Evolutionary conservation across 2,797 vertebrate genomes (phyloP), one percentile per base, ranked within the genome.

Genomic region (Coregonus ussuriensis): DNA sequence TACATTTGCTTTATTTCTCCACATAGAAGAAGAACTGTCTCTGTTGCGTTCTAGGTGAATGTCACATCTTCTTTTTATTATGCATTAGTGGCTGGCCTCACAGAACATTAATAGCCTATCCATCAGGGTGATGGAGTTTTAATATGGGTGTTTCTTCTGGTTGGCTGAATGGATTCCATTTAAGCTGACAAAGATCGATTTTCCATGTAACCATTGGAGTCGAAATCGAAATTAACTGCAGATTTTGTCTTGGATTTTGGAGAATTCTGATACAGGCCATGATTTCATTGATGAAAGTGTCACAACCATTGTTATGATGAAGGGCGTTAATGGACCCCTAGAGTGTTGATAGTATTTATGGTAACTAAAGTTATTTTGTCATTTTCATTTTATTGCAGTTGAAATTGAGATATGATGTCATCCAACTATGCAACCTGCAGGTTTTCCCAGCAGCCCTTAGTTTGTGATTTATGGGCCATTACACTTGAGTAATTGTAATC

Each of bases 391-490:
- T 25, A 29, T 41, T 21, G 41, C 47, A 51, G 47, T 51, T 21
- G 21, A 71, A 25, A 51, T 52, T 47, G 3, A 29, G 70, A 63
- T 63, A 25, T 71, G 18, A 77, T 81, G 77, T 77, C 83, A 87
- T 81, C 78, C 75, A 77, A 71, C 6, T 71, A 74, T 74, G 77
- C 85, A 76, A 83, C 75, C 81, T 74, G 70, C 76, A 78, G 81
- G 69, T 76, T 81, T 79, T 75, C 83, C 82, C 87, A 82, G 65
- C 71, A 85, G 77, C 78, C 81, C 78, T 74, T 47, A 84, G 82
- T 78, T 51, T 86, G 76, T 86, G 74, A 85, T 87, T 88, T 91
- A 90, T 86, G 82, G 87, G 68, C 79, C 78, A 82, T 87, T 84
- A 88, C 83, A 83, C 76, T 79, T 80, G 77, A 79, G 81, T 88